A percentile compares a stretch with the other conserved stretches of the same genome.
phyloP scores from a whole-genome alignment of 2,888 invertebrate species.

The Pammene aurita region DNA sequence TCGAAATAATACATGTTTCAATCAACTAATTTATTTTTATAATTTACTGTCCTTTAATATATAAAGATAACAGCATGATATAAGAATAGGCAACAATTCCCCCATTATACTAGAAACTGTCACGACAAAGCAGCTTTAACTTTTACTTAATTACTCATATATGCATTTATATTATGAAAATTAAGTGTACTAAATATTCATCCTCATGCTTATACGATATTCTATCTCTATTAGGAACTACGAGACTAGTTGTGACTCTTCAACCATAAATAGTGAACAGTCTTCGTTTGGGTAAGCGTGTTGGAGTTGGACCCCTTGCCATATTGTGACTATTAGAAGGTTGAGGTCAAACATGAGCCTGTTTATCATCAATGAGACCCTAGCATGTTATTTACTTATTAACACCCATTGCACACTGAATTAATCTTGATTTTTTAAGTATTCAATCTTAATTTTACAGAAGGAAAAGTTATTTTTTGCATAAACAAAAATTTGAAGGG shows the following conservation, averaged over 20 bases:
- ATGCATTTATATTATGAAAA: neutral
- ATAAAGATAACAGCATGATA: no score
- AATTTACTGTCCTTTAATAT: no score
- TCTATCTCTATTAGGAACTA: conserved; percentile 29
- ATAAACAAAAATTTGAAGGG: no score
- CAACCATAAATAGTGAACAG: conserved; percentile 24
- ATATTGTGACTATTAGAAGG: neutral
- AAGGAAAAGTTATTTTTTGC: no score
- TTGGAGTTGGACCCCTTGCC: conserved; percentile 1
- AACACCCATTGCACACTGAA: no score
- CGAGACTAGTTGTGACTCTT: conserved; percentile 27
- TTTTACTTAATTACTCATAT: neutral
- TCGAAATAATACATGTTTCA: no score
- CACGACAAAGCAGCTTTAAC: neutral
- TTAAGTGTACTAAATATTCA: neutral
- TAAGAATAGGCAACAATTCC: no score
- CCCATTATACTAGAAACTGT: no score
- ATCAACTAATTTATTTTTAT: no score
- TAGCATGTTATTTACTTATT: neutral
- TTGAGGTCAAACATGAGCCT: neutral
- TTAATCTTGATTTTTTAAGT: no score
- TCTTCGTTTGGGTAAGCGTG: conserved; percentile 29
- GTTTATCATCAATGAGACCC: neutral
- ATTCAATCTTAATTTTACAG: no score
- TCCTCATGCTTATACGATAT: conserved; percentile 18